These are phyloP conservation scores for Mimumesa dahlbomi DNA, from an alignment of 2,888 invertebrate genomes.

Conservation along the genomic window DNA sequence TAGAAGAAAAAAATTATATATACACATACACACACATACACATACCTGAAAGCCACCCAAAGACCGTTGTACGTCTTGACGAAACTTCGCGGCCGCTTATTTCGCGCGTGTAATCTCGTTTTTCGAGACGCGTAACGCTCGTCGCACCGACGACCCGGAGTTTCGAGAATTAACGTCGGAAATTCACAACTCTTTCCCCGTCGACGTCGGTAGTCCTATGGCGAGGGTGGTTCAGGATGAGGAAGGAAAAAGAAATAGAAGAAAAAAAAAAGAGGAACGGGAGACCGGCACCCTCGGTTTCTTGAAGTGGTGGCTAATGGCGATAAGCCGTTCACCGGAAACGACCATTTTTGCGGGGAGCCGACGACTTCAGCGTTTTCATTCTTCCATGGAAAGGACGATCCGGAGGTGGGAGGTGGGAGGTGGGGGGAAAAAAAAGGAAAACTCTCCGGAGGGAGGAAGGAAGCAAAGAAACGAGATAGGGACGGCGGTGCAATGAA, in stretches of 20 bases:
- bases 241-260: slow-evolving; percentile 50
- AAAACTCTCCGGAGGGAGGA: background rate
- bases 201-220: background rate
- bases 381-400: slow-evolving; percentile 6
- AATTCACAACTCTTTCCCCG: slow-evolving; percentile 12
- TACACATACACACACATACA: no score
- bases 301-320: slow-evolving; percentile 62
- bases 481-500: slow-evolving; percentile 28
- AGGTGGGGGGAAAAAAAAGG: background rate
- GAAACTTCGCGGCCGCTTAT: no score
- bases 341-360: slow-evolving; percentile 54
- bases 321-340: slow-evolving; percentile 61
- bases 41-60: no score
- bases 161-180: slow-evolving; percentile 43
- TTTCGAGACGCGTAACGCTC: slow-evolving; percentile 5
- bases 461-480: background rate
- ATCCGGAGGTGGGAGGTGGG: background rate
- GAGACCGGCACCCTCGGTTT: no score
- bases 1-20: no score
- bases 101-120: background rate
- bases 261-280: no score
- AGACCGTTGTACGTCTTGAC: no score
- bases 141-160: no score
- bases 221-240: slow-evolving; percentile 22
- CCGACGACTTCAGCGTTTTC: slow-evolving; percentile 58